Evolutionary conservation across 1,140 invertebrate species (phyloP), one percentile per base, ranked within the genome.

Genomic region (Aphis gossypii): DNA sequence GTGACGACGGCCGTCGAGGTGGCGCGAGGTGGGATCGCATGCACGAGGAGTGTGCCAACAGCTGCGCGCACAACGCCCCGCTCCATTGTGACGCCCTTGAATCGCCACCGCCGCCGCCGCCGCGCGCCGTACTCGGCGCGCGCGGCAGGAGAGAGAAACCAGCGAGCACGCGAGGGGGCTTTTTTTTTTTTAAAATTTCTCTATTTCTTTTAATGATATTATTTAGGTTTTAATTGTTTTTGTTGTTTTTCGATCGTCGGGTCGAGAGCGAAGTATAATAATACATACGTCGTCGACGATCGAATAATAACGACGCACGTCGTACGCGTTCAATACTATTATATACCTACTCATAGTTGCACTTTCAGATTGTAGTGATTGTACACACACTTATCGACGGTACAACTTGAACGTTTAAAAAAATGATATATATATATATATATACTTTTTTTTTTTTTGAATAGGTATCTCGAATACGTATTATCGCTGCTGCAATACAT

Each of bases 1-100:
- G 76, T 48, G 54, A 48, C 76, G 46, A 60, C 90, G 46, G 30
- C 30, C 44, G 30, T 30, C 35, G 23, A n/a, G 14, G 86, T 14
- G 30, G 48, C 48, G 87, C 83, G 83, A 38, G 83, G 48, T 89
- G 68, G 90, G 41, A 76, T 92, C 25, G 68, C 68, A 35, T 48
- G 68, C 91, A 83, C 92, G 92, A 86, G 76, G 68, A 84, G 92
- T 86, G 92, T 93, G 82, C 92, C 68, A 92, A 92, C 91, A 92
- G 92, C 82, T 93, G 82, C 92, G 82, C 92, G 82, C 91, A 51
- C 46, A 23, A 51, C 82, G 91, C 48, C n/a, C 68, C 56, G 76
- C 76, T 83, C 44, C 48, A 8, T 84, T 56, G 82, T 44, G 82
- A 84, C 82, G 92, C 92, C 92, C 92, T 93, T 93, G 92, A 93